Evolutionary conservation across 2,888 invertebrate species (phyloP).

Genomic region (Hemithea aestivaria): DNA sequence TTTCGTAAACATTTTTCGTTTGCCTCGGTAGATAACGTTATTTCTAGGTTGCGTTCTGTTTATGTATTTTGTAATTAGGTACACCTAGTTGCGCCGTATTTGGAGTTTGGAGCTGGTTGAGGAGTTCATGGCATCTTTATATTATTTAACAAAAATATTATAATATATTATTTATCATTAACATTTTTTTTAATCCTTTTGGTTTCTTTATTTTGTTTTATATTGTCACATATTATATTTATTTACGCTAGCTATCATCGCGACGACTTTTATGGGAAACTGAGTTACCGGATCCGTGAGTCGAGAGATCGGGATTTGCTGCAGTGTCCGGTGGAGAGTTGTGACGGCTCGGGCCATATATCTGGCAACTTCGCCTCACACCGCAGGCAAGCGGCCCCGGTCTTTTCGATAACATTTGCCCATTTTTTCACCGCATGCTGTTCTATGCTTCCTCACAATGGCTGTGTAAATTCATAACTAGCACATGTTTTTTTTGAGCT

Average conservation of each 20-base stretch:
- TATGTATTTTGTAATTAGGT: slow-evolving; percentile 26
- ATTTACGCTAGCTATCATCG: slow-evolving; percentile 61
- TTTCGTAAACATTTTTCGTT: slow-evolving; percentile 54
- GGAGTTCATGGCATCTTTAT: slow-evolving; percentile 45
- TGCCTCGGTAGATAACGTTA: slow-evolving; percentile 47
- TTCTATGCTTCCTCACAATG: slow-evolving; percentile 13
- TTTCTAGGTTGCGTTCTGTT: slow-evolving; percentile 32
- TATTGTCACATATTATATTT: slow-evolving; percentile 29
- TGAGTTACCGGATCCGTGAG: slow-evolving; percentile 80
- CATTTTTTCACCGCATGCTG: slow-evolving; percentile 15
- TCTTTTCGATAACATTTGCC: slow-evolving; percentile 5
- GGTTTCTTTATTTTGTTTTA: slow-evolving; percentile 21
- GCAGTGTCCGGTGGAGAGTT: slow-evolving; percentile 88
- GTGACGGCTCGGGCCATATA: slow-evolving; percentile 93
- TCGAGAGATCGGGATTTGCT: slow-evolving; percentile 87
- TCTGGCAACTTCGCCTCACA: slow-evolving; percentile 94
- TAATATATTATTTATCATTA: slow-evolving; percentile 5
- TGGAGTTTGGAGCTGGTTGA: slow-evolving; percentile 37
- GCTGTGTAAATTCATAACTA: slow-evolving; percentile 19
- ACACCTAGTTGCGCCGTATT: slow-evolving; percentile 23
- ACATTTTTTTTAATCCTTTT: slow-evolving; percentile 16
- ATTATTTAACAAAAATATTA: slow-evolving; percentile 29
- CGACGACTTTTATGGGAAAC: slow-evolving; percentile 64
- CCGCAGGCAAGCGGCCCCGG: slow-evolving; percentile 85
- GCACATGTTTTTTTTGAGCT: no score